Evolutionary conservation across 2,797 vertebrate species (phyloP).

Genomic region (Poecilia picta): DNA sequence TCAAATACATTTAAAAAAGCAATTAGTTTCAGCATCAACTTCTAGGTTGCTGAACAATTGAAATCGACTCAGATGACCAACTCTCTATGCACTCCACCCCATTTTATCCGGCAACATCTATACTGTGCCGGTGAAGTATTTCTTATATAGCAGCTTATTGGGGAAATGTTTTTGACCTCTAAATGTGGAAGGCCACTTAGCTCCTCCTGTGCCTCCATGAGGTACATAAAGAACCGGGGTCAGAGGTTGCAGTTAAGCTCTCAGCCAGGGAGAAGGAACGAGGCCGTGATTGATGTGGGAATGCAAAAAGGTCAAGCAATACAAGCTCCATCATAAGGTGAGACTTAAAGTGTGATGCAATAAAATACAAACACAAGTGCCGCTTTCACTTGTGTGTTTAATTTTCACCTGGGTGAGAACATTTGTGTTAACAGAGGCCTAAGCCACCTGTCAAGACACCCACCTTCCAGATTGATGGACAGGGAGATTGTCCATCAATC

Average conservation of each 20-base stretch:
- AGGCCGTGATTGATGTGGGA: constrained; percentile 71
- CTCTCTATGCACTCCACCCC: constrained; percentile 7
- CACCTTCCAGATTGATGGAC: constrained; percentile 31
- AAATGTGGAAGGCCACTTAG: constrained; percentile 44
- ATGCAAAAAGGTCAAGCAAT: constrained; percentile 48
- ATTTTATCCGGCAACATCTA: constrained; percentile 50
- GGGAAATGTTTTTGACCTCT: constrained; percentile 61
- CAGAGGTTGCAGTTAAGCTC: constrained; percentile 55
- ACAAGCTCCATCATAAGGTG: constrained; percentile 55
- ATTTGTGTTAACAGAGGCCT: constrained; percentile 28
- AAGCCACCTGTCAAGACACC: constrained; percentile 30
- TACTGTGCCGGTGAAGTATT: constrained; percentile 40
- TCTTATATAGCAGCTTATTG: constrained; percentile 42
- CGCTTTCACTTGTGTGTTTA: neutral
- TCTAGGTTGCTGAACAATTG: neutral
- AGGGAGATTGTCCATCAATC: constrained; percentile 68
- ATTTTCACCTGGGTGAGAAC: constrained; percentile 12
- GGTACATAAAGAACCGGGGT: constrained; percentile 59
- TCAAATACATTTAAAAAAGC: constrained; percentile 5
- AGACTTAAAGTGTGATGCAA: constrained; percentile 30
- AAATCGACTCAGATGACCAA: constrained; percentile 23
- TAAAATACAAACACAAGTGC: constrained; percentile 39
- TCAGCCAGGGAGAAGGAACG: constrained; percentile 42
- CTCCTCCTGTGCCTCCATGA: constrained; percentile 47
- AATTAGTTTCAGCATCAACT: constrained; percentile 7